Percentiles rank a stretch among this genome's conserved stretches.
phyloP scores from a whole-genome alignment of 2,113 vertebrate species.

The Actinemys pallida region DNA sequence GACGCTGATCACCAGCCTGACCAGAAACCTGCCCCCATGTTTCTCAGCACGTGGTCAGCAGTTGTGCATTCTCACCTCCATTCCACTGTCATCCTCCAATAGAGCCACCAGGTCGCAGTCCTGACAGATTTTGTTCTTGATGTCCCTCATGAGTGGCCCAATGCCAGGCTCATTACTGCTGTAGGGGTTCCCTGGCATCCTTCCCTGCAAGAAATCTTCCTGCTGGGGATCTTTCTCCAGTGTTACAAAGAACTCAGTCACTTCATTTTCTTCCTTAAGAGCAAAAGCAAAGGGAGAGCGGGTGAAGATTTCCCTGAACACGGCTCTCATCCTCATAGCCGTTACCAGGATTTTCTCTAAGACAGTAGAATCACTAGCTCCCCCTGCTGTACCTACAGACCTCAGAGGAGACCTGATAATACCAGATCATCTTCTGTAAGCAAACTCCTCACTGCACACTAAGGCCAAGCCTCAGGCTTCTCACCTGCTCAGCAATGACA shows the following conservation, averaged over 20 bases:
- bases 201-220: constrained; percentile 97
- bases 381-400: neutral
- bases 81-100: constrained; percentile 97
- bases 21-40: neutral
- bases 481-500: neutral
- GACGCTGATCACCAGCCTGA: neutral
- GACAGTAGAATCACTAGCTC: neutral
- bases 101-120: constrained; percentile 98
- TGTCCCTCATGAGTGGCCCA: constrained; percentile 96
- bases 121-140: constrained; percentile 99
- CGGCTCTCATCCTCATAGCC: fast-evolving
- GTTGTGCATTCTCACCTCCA: constrained; percentile 86
- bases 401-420: neutral
- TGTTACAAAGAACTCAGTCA: constrained; percentile 98
- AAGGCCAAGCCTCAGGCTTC: neutral
- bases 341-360: neutral
- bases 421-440: neutral
- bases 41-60: neutral
- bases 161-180: constrained; percentile 98
- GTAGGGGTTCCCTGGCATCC: constrained; percentile 99
- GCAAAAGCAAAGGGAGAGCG: neutral
- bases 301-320: neutral
- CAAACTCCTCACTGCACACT: neutral
- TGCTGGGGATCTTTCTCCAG: constrained; percentile 99
- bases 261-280: constrained; percentile 96